Evolutionary conservation across 2,888 invertebrate species (phyloP).

Genomic region (Harpagoxenus sublaevis): DNA sequence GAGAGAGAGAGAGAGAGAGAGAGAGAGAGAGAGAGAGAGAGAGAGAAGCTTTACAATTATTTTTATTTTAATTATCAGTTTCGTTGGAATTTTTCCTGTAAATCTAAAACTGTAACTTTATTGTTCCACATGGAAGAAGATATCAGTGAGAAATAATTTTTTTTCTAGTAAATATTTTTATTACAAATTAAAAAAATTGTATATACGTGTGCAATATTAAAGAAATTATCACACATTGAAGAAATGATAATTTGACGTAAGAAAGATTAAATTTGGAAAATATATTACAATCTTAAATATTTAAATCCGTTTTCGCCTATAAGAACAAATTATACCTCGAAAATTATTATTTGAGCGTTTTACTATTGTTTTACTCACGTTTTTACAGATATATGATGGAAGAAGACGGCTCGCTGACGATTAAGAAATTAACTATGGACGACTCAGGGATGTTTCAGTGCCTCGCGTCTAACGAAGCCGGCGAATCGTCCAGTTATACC

Average conservation of each 20-base stretch:
- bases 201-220: background rate
- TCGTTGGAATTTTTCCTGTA: background rate
- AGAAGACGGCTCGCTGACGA: slow-evolving; percentile 93
- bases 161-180: background rate
- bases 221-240: background rate
- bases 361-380: background rate
- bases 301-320: background rate
- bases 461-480: slow-evolving; percentile 95
- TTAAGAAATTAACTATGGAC: slow-evolving; percentile 92
- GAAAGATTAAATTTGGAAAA: slow-evolving; percentile 4
- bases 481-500: slow-evolving; percentile 95
- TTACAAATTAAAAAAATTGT: background rate
- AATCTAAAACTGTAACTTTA: background rate
- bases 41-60: background rate
- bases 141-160: background rate
- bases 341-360: background rate
- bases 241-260: background rate
- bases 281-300: background rate
- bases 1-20: background rate
- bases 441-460: slow-evolving; percentile 99
- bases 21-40: background rate
- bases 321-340: background rate
- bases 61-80: background rate
- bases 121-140: background rate
- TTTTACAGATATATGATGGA: slow-evolving; percentile 91